Base-by-base conservation (phyloP, 2,888 invertebrate genomes). In the Crocallis elinguaria region DNA sequence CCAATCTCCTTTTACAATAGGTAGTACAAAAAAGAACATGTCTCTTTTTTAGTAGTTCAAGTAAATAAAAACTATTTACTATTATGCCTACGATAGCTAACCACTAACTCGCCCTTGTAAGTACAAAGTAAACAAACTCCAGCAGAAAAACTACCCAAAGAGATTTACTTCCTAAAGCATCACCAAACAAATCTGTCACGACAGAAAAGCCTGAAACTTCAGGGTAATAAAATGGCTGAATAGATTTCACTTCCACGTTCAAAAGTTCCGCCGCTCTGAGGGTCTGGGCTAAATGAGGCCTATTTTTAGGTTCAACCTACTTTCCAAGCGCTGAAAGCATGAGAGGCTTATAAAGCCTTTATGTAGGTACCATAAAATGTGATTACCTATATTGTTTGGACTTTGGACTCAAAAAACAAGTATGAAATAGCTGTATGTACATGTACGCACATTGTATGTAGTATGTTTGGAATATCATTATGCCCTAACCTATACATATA, bases 271-370 rank as follows among this genome's bases (percentile, higher is more conserved):
- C 29, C 2, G 35, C 48, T 27, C 53, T 25, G 16, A 48, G 36
- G 42, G 48, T 38, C 41, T 41, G 14, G 53, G 32, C 4, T 53
- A 43, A 53, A 43, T 33, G 48, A 53, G 43, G 21, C 52, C 53
- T 54, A 54, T 54, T 42, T 52, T 54, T 54, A 54, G 37, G 43
- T 39, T 11, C 33, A 49, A 43, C 53, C 53, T 49, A 39, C 53
- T 43, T 54, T 43, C 5, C 6, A 46, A 37, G 36, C 14, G 5
- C 21, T 39, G 37, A 48, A 52, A 53, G 41, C 25, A 14, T 32
- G 9, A 32, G 11, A 27, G 25, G 5, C 21, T 17, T 6, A 29
- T 12, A 21, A 19, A 27, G 6, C 5, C 1, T 25, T 14, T n/a
- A n/a, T n/a, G n/a, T n/a, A n/a, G n/a, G n/a, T n/a, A n/a, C n/a